phyloP scores from a whole-genome alignment of 2,888 invertebrate genomes.

The Dermolepida albohirtum region DNA sequence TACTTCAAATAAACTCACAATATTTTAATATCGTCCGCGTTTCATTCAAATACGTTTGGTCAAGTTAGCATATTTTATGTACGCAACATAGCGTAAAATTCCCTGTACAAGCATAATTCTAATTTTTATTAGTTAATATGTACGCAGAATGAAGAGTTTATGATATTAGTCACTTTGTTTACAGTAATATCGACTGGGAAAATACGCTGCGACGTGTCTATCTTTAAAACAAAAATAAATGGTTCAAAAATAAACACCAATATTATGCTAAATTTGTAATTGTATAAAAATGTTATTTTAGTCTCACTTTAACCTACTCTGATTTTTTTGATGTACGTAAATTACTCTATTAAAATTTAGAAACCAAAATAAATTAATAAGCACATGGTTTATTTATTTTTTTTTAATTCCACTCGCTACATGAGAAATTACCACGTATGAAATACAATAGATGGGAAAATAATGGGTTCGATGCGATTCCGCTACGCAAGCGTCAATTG shows the following conservation, averaged over 20 bases:
- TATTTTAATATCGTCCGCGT: too few species aligned
- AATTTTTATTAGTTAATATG: neutral
- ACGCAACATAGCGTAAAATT: too few species aligned
- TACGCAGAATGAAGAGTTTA: conserved; percentile 23
- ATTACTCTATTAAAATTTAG: neutral
- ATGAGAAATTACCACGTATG: conserved; percentile 26
- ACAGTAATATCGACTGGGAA: conserved; percentile 24
- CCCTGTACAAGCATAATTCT: too few species aligned
- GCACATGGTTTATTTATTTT: conserved; percentile 6
- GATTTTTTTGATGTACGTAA: neutral
- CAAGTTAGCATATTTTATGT: too few species aligned
- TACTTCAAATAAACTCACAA: too few species aligned
- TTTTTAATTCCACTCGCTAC: conserved; percentile 2
- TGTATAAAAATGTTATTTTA: conserved; percentile 30
- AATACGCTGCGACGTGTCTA: conserved; percentile 25
- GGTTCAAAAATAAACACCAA: conserved; percentile 32
- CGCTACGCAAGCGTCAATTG: conserved; percentile 32
- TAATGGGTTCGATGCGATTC: conserved; percentile 11
- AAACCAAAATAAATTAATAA: conserved; percentile 5
- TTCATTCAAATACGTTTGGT: too few species aligned
- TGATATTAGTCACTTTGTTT: conserved; percentile 38
- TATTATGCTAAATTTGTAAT: conserved; percentile 41
- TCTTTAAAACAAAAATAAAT: conserved; percentile 39
- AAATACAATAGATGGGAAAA: conserved; percentile 26
- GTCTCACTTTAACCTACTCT: neutral